Evolutionary conservation across 2,797 vertebrate genomes (phyloP).

Genomic region (Myioborus melanocephalus): DNA sequence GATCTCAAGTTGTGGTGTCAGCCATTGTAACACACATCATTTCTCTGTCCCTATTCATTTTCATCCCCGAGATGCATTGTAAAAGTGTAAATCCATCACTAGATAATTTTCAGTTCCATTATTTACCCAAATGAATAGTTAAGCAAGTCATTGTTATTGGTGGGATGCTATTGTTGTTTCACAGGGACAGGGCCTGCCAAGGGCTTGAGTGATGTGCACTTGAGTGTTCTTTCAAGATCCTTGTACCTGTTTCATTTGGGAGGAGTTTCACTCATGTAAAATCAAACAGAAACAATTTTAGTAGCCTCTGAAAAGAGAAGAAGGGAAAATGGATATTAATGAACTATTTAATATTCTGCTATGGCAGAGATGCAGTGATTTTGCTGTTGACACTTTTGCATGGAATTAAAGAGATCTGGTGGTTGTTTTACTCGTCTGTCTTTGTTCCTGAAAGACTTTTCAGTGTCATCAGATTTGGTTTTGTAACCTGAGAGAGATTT

Average conservation of each 20-base stretch:
- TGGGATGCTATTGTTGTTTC: constrained; percentile 56
- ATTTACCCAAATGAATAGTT: constrained; percentile 68
- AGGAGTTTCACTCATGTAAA: constrained; percentile 66
- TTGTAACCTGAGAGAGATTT: constrained; percentile 53
- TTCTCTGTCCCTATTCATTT: constrained; percentile 49
- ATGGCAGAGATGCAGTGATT: constrained; percentile 61
- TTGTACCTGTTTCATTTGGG: constrained; percentile 68
- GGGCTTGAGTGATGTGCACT: constrained; percentile 64
- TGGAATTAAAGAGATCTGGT: constrained; percentile 65
- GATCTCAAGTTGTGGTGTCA: background rate
- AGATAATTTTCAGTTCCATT: constrained; percentile 68
- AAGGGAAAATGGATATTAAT: constrained; percentile 68
- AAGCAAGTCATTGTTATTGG: constrained; percentile 62
- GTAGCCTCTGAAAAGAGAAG: constrained; percentile 63
- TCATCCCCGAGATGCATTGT: constrained; percentile 38
- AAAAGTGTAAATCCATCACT: constrained; percentile 63
- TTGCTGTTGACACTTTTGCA: constrained; percentile 67
- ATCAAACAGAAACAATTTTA: constrained; percentile 70
- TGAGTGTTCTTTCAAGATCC: constrained; percentile 63
- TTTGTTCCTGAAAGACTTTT: constrained; percentile 67
- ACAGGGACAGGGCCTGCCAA: constrained; percentile 51
- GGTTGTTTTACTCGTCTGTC: constrained; percentile 49
- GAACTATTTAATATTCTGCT: constrained; percentile 67
- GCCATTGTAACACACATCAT: constrained; percentile 35
- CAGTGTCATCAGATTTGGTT: constrained; percentile 61